Percentiles rank a stretch among this genome's conserved stretches.
Evolutionary conservation across 2,888 invertebrate genomes (phyloP).

Genomic region (Athrips mouffetella): DNA sequence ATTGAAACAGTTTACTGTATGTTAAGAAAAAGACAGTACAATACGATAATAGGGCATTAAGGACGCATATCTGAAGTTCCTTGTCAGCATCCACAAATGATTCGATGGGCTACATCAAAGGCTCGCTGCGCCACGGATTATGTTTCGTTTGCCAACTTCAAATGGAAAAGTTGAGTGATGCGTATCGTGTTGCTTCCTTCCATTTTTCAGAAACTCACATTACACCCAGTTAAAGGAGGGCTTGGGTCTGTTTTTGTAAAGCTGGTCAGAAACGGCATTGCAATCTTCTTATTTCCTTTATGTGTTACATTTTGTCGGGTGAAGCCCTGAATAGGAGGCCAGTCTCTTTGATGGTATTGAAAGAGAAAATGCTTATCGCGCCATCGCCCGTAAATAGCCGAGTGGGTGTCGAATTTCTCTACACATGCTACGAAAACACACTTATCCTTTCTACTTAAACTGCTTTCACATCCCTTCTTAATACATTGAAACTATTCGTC

Average conservation of each 20-base stretch:
- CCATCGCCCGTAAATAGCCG: constrained; percentile 71
- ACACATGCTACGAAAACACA: constrained; percentile 70
- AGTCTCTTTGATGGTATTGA: constrained; percentile 74
- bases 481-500: constrained; percentile 55
- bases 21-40: too few relatives aligned
- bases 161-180: too few relatives aligned
- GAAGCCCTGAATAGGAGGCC: constrained; percentile 64
- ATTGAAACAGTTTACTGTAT: too few relatives aligned
- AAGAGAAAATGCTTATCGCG: constrained; percentile 74
- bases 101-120: too few relatives aligned
- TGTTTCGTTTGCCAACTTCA: too few relatives aligned
- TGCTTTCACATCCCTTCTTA: constrained; percentile 62
- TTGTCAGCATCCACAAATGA: too few relatives aligned
- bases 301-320: constrained; percentile 62
- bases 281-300: constrained; percentile 63
- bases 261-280: constrained; percentile 49
- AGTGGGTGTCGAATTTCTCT: constrained; percentile 71
- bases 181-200: too few relatives aligned
- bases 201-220: too few relatives aligned
- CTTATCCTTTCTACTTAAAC: constrained; percentile 72
- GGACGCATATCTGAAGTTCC: too few relatives aligned
- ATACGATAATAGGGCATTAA: too few relatives aligned
- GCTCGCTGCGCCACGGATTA: too few relatives aligned
- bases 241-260: constrained; percentile 45
- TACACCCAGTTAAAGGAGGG: too few relatives aligned